Evolutionary conservation across 2,797 vertebrate genomes (phyloP).

Genomic region (Protonibea diacanthus): DNA sequence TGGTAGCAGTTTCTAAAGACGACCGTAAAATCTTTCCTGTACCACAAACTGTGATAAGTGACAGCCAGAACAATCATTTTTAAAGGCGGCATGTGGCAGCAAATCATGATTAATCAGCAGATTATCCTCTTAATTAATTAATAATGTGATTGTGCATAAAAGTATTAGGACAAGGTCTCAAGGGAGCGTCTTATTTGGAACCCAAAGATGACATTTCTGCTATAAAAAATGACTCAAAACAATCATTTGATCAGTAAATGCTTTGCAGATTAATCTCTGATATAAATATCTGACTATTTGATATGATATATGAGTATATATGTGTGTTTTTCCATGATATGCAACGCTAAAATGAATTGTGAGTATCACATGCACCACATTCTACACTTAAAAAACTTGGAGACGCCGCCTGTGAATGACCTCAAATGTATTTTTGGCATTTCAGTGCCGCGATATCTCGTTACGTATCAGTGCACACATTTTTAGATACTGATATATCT

Average conservation of each 20-base stretch:
- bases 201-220: neutral
- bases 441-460: neutral
- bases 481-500: neutral
- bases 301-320: neutral
- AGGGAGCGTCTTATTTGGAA: neutral
- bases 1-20: conserved; percentile 11
- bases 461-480: neutral
- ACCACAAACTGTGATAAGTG: conserved; percentile 14
- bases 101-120: neutral
- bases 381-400: neutral
- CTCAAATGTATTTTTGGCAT: neutral
- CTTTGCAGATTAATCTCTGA: neutral
- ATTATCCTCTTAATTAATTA: neutral
- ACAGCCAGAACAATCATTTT: neutral
- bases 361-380: neutral
- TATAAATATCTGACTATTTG: neutral
- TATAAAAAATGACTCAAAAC: neutral
- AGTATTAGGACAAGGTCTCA: neutral
- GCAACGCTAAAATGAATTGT: neutral
- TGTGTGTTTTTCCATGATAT: neutral
- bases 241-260: neutral
- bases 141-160: neutral
- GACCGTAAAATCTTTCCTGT: neutral
- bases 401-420: neutral
- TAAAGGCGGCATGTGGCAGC: neutral